Percentiles rank a stretch among this genome's conserved stretches.
Conservation (phyloP, 1,140 invertebrate genomes). For the Drosophila littoralis region DNA sequence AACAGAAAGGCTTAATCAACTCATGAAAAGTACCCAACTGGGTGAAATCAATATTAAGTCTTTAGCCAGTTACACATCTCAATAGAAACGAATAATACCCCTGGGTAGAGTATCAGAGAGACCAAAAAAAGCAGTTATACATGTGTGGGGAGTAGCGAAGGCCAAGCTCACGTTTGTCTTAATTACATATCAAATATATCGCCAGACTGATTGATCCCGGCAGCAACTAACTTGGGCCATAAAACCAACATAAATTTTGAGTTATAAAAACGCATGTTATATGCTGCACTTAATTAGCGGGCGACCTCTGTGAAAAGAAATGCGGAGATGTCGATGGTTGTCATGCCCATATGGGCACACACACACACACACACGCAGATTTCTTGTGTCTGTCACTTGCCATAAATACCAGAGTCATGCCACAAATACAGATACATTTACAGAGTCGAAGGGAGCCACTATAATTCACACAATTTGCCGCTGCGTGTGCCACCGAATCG, state of each 20-base stretch:
- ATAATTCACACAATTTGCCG: slow-evolving; percentile 77
- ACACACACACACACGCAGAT: neutral
- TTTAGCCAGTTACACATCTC: no score
- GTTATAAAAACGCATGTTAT: slow-evolving; percentile 83
- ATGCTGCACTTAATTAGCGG: slow-evolving; percentile 79
- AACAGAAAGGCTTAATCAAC: no score
- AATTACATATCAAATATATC: slow-evolving; percentile 82
- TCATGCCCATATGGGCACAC: slow-evolving; percentile 56
- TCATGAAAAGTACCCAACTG: no score
- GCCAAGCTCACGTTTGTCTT: slow-evolving; percentile 64
- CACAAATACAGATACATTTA: slow-evolving; percentile 28
- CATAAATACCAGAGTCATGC: slow-evolving; percentile 49
- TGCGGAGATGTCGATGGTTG: slow-evolving; percentile 40
- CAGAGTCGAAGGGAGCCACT: slow-evolving; percentile 5
- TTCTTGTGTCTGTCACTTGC: slow-evolving; percentile 18
- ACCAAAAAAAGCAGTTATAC: slow-evolving; percentile 33
- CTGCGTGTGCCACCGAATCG: slow-evolving; percentile 50
- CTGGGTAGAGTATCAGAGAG: neutral
- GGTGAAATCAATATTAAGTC: no score
- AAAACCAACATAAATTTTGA: slow-evolving; percentile 80
- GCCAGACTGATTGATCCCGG: slow-evolving; percentile 67
- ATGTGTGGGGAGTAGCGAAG: slow-evolving; percentile 1
- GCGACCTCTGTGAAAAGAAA: slow-evolving; percentile 47
- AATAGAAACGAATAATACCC: no score
- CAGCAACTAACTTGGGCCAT: slow-evolving; percentile 48